phyloP scores from a whole-genome alignment of 2,113 vertebrate species.

The Oryzias woworae region DNA sequence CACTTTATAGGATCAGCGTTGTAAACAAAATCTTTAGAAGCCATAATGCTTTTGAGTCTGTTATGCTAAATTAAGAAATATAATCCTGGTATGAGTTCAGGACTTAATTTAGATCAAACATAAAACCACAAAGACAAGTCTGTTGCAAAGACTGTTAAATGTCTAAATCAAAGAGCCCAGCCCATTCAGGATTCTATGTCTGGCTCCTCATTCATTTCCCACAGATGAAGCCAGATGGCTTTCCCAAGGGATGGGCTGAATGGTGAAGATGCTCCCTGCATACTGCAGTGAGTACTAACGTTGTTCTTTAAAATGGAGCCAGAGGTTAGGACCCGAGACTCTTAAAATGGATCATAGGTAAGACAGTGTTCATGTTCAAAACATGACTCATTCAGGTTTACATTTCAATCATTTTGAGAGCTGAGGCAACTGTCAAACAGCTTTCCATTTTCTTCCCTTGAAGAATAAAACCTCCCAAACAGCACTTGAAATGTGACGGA shows the following conservation, averaged over 20 bases:
- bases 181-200: slow-evolving; percentile 34
- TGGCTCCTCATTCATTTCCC: slow-evolving; percentile 40
- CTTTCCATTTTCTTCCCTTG: slow-evolving; percentile 35
- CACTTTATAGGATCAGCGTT: no score
- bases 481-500: slow-evolving; percentile 18
- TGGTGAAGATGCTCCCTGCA: slow-evolving; percentile 32
- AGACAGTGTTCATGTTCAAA: slow-evolving; percentile 10
- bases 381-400: slow-evolving; percentile 7
- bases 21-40: no score
- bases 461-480: slow-evolving; percentile 29
- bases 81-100: slow-evolving; percentile 10
- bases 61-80: slow-evolving; percentile 43
- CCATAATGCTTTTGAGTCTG: not conserved
- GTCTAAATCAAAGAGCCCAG: slow-evolving; percentile 31
- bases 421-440: slow-evolving; percentile 19
- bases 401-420: slow-evolving; percentile 42
- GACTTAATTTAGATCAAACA: slow-evolving; percentile 42
- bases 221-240: slow-evolving; percentile 34
- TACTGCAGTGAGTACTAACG: slow-evolving; percentile 16
- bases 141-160: slow-evolving; percentile 40
- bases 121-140: slow-evolving; percentile 8
- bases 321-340: slow-evolving; percentile 32
- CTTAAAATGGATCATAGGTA: slow-evolving; percentile 18
- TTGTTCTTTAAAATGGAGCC: slow-evolving; percentile 31
- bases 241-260: slow-evolving; percentile 32